Base-by-base conservation (phyloP, 64 coral and sea anemone species). In the Porites australiensis region DNA sequence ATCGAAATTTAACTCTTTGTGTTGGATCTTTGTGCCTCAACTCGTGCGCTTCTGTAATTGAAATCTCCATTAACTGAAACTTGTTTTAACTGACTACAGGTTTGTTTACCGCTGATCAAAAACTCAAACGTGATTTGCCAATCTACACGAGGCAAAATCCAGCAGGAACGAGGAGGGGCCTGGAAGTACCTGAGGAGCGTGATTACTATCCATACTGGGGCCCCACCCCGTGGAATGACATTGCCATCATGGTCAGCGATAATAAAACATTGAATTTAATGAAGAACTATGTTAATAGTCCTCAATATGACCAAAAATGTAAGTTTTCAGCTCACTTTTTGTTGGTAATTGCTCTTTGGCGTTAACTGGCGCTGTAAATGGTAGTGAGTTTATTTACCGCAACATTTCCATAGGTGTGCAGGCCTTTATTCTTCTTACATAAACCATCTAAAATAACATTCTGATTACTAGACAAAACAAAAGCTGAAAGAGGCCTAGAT, bases 191-290 rank as follows among this genome's bases (percentile, higher is more conserved):
- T 5, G 93, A 94, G 82, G 93, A 94, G 50, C 79, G 88, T 49
- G 93, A 94, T 82, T 94, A 94, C 54, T 94, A 90, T 71, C 93
- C 93, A 4, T 90, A 94, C 27, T 94, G 93, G 93, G 86, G 88
- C 21, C 93, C 93, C 7, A 90, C 93, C 22, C 93, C 93, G 12
- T 94, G 93, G 93, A 94, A 78, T 87, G 93, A 74, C 68, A 77
- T 73, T 18, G 86, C 86, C 8, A 59, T 74, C 4, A 46, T 88
- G 86, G 70, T 73, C 44, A 88, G 69, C 15, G 23, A 88, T 46
- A 10, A 88, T 2, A 64, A 77, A 27, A 88, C 86, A 3, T 3
- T 19, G 1, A 5, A 75, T 15, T 19, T 88, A n/a, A 88, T 88
- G 69, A 75, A 75, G 15, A 27, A 88, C 7, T 58, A 64, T 8